These are phyloP conservation scores for Galerucella nymphaeae DNA, from an alignment of 2,888 invertebrate genomes.

Conservation along the genomic window DNA sequence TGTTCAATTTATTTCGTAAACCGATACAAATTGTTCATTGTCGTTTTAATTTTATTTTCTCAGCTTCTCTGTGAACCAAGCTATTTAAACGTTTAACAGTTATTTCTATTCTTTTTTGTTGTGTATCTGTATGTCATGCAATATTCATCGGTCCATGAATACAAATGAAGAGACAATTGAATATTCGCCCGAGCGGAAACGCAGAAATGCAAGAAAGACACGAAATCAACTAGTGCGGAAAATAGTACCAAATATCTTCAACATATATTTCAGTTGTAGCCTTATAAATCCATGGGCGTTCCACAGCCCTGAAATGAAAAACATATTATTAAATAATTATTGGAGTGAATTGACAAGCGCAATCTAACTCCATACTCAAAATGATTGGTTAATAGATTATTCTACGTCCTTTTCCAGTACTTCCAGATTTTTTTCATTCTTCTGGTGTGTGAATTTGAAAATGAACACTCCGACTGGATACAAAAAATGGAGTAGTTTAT, in stretches of 20 bases:
- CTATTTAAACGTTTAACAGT: background rate
- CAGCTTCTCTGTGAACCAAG: background rate
- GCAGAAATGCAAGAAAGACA: slow-evolving; percentile 30
- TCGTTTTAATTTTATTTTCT: background rate
- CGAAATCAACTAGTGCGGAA: slow-evolving; percentile 35
- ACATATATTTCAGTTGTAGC: slow-evolving; percentile 27
- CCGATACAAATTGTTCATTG: background rate
- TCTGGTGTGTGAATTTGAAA: no score
- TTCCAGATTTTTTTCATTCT: no score
- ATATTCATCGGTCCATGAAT: slow-evolving; percentile 34
- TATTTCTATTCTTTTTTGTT: background rate
- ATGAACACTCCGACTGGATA: no score
- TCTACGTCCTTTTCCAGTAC: no score
- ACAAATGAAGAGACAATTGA: slow-evolving; percentile 39
- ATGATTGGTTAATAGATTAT: no score
- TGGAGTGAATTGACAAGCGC: slow-evolving; percentile 2
- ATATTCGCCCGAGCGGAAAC: slow-evolving; percentile 38
- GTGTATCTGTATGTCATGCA: slow-evolving; percentile 21
- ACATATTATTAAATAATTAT: background rate
- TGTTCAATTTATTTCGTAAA: background rate
- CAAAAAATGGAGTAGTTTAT: no score
- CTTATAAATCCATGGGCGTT: slow-evolving; percentile 22
- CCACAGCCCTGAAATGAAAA: background rate
- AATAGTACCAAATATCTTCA: slow-evolving; percentile 35
- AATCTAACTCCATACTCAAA: no score